Conservation (phyloP, 37 sponge, comb jelly and placozoan genomes). For the Mnemiopsis leidyi region DNA sequence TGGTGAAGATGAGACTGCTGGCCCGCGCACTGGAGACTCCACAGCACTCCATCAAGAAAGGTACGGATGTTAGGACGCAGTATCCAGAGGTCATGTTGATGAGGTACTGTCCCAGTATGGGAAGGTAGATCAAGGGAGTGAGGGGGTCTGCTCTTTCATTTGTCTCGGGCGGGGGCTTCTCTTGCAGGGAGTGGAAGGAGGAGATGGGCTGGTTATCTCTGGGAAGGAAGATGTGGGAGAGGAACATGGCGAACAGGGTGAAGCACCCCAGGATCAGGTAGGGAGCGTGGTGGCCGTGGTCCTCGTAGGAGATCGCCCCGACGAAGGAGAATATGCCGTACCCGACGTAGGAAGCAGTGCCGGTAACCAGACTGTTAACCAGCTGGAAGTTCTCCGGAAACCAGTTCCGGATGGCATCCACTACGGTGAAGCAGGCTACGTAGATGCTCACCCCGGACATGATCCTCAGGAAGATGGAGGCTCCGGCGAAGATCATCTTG, state of each 20-base stretch:
- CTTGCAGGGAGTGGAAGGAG: neutral
- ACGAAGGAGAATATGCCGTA: neutral
- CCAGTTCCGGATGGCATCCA: slow-evolving; percentile 28
- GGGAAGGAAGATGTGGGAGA: neutral
- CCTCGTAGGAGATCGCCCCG: slow-evolving; percentile 20
- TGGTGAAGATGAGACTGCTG: neutral
- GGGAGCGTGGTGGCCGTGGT: slow-evolving; percentile 12
- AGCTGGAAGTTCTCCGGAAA: slow-evolving; percentile 51
- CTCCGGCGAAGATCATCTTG: slow-evolving; percentile 28
- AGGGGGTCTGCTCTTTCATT: neutral
- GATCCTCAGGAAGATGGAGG: neutral
- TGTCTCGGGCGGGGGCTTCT: neutral
- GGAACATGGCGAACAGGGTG: slow-evolving; percentile 3
- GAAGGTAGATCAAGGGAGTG: neutral
- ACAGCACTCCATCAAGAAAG: slow-evolving; percentile 23
- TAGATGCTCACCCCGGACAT: slow-evolving; percentile 15
- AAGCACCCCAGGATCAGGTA: neutral
- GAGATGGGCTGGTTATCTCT: neutral
- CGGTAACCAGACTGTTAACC: slow-evolving; percentile 11
- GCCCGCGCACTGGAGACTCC: neutral
- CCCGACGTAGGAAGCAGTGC: slow-evolving; percentile 36
- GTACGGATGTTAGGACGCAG: neutral
- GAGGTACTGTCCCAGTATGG: neutral
- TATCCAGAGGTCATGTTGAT: slow-evolving; percentile 21
- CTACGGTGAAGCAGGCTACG: neutral